Percentiles rank a stretch among this genome's conserved stretches.
phyloP scores from a whole-genome alignment of 1,140 invertebrate genomes.

The Pemphigus obesinymphae region DNA sequence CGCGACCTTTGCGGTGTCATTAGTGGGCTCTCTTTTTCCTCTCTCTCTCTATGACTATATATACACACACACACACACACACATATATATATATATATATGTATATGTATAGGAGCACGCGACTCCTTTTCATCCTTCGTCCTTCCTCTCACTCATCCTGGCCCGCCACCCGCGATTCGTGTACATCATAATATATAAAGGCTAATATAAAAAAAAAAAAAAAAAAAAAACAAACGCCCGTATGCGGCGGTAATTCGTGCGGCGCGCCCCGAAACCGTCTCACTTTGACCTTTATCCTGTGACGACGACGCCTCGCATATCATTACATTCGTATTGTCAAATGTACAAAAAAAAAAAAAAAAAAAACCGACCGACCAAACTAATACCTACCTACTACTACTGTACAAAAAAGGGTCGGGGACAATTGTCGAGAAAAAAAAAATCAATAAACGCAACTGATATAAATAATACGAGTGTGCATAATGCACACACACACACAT shows the following conservation, averaged over 20 bases:
- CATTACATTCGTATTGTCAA: background rate
- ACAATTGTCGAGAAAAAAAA: background rate
- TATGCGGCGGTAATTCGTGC: constrained; percentile 20
- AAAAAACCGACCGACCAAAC: background rate
- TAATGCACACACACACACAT: too few relatives aligned
- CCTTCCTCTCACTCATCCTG: too few relatives aligned
- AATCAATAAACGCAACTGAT: background rate
- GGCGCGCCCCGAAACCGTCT: background rate
- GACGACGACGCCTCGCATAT: constrained; percentile 29
- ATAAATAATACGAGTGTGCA: too few relatives aligned
- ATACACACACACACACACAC: too few relatives aligned
- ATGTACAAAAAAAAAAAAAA: background rate
- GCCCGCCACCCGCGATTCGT: too few relatives aligned
- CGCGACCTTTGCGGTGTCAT: constrained; percentile 38
- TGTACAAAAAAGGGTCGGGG: background rate
- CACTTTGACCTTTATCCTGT: constrained; percentile 40
- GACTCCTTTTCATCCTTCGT: too few relatives aligned
- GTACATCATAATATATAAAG: too few relatives aligned
- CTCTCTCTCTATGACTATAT: background rate
- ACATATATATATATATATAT: background rate
- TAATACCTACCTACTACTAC: background rate
- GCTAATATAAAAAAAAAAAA: background rate
- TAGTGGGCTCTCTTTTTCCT: constrained; percentile 15
- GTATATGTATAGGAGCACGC: too few relatives aligned
- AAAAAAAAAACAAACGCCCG: background rate